A percentile compares a stretch with the other conserved stretches of the same genome.
phyloP scores from a whole-genome alignment of 2,888 invertebrate genomes.

The Steinernema carpocapsae region DNA sequence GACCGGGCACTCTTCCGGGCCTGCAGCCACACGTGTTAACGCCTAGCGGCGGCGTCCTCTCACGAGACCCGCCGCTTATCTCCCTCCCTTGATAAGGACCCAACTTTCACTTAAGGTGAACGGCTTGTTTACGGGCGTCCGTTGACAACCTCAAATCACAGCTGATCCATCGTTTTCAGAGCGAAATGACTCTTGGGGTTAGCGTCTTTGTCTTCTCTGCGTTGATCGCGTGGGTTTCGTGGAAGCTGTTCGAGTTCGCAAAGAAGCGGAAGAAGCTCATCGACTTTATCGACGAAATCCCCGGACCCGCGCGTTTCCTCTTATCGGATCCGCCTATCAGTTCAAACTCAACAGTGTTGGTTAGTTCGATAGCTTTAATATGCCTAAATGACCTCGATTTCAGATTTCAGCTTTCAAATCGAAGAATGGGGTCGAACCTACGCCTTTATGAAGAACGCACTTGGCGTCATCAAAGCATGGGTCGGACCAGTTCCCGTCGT shows the following conservation, averaged over 20 bases:
- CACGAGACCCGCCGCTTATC: slow-evolving; percentile 17
- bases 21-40: slow-evolving; percentile 3
- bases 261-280: neutral
- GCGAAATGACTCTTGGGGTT: neutral
- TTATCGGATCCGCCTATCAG: slow-evolving; percentile 57
- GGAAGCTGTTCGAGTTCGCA: slow-evolving; percentile 17
- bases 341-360: slow-evolving; percentile 56
- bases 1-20: neutral
- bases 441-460: too few relatives aligned
- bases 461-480: slow-evolving; percentile 46
- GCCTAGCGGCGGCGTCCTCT: neutral
- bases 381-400: too few relatives aligned
- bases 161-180: too few relatives aligned
- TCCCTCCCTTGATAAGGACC: neutral
- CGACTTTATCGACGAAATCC: slow-evolving; percentile 39
- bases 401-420: slow-evolving; percentile 49
- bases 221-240: neutral
- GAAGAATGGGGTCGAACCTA: slow-evolving; percentile 43
- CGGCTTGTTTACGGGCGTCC: neutral
- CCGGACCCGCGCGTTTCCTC: slow-evolving; percentile 61
- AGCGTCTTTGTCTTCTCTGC: slow-evolving; percentile 12
- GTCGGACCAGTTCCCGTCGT: slow-evolving; percentile 49
- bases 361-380: neutral
- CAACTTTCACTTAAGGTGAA: neutral
- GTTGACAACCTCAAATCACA: neutral